Evolutionary conservation across 2,113 vertebrate genomes (phyloP).

Genomic region (Cathartes aura): DNA sequence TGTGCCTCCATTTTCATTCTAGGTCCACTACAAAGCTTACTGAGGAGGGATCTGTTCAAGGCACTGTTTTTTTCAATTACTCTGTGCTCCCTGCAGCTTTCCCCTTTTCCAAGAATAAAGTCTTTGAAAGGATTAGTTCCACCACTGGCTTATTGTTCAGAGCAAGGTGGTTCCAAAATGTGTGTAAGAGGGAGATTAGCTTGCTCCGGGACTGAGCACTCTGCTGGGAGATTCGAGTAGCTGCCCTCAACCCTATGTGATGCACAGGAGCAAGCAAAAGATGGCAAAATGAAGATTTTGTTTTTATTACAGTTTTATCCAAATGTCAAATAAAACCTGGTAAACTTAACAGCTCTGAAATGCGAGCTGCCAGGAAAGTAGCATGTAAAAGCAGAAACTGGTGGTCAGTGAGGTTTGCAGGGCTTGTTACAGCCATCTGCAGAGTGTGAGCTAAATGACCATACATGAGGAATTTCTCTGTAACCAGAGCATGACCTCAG

Average conservation of each 20-base stretch:
- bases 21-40: neutral
- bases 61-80: neutral
- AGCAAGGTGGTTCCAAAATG: neutral
- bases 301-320: neutral
- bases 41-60: neutral
- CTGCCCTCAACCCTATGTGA: rapidly evolving
- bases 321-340: neutral
- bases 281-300: neutral
- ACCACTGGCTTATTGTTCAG: neutral
- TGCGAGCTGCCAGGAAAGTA: neutral
- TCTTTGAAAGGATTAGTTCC: conserved; percentile 16
- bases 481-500: neutral
- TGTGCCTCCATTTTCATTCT: neutral
- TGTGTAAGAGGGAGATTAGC: neutral
- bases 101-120: neutral
- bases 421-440: neutral
- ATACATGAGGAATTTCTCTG: neutral
- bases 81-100: neutral
- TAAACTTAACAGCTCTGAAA: neutral
- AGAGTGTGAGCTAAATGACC: neutral
- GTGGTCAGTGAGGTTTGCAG: neutral
- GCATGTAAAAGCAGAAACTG: neutral
- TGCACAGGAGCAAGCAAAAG: neutral
- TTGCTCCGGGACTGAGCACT: neutral
- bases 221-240: neutral